These are phyloP conservation scores for Anoplius nigerrimus DNA, from an alignment of 2,888 invertebrate species.

Conservation along the genomic window DNA sequence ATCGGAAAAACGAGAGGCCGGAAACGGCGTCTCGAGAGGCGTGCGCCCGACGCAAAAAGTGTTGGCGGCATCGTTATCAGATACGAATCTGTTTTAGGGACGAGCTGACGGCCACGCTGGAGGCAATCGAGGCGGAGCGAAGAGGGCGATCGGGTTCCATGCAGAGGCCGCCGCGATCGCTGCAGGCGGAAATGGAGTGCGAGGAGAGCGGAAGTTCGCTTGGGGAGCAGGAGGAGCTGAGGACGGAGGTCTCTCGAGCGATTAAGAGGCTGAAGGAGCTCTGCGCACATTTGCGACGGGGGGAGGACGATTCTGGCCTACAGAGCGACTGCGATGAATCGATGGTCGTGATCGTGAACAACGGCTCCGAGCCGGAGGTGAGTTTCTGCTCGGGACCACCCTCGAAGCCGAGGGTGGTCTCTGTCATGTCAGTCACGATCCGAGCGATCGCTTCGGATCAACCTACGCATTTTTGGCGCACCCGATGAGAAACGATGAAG, in stretches of 20 bases:
- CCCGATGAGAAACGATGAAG: too few species aligned
- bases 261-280: constrained; percentile 83
- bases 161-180: constrained; percentile 80
- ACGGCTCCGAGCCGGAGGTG: constrained; percentile 69
- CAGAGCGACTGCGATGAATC: constrained; percentile 74
- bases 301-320: constrained; percentile 81
- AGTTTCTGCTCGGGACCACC: constrained; percentile 2
- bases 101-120: constrained; percentile 69
- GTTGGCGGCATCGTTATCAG: too few species aligned
- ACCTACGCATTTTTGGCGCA: too few species aligned
- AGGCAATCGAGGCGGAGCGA: constrained; percentile 75
- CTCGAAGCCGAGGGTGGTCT: too few species aligned
- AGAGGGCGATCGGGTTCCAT: constrained; percentile 69
- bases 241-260: constrained; percentile 77
- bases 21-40: neutral
- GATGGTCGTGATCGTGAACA: constrained; percentile 70
- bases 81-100: constrained; percentile 56
- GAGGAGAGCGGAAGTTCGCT: constrained; percentile 81
- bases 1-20: neutral
- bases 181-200: constrained; percentile 94
- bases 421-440: too few species aligned
- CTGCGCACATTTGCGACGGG: constrained; percentile 84
- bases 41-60: neutral
- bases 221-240: constrained; percentile 73
- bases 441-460: too few species aligned